Evolutionary conservation across 2,113 vertebrate genomes (phyloP), one percentile per base, ranked within the genome.

Genomic region (Micronisus gabar): DNA sequence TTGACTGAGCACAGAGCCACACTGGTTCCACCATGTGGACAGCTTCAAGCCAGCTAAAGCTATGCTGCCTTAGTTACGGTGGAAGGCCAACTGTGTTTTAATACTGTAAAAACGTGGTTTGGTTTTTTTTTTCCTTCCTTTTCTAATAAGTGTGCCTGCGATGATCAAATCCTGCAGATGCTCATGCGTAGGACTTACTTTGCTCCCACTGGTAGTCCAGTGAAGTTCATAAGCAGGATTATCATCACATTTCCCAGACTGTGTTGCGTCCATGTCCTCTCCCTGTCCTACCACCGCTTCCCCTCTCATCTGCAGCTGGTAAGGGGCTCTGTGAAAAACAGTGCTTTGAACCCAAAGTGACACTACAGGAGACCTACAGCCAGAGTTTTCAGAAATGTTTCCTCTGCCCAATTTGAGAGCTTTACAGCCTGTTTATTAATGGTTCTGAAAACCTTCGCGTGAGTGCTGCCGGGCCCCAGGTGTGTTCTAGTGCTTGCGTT

Each of bases 261-360:
- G 1, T 22, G 13, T 18, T 71, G 19, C 23, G 82, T 68, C 40
- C 22, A 0, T 21, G 41, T 73, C n/a, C 9, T 88, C 9, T 67
- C 47, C 3, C 3, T 4, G 26, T 84, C 20, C 26, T 65, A 1
- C 34, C 18, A 3, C 10, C 0, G 0, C 34, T 20, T 92, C 7
- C 32, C 20, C 8, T 59, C 61, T 66, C 11, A 2, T 30, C 66
- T 11, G 5, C 82, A 81, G 63, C 52, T 83, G 41, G 27, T 34
- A 7, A 52, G n/a, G 56, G 61, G 20, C 48, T 61, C 22, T 19
- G 23, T 67, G 80, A n/a, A 62, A 58, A 93, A 41, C 8, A 47
- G 21, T 13, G 36, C 87, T 93, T 80, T 53, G 38, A 58, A 26
- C 50, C 32, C 40, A 10, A 82, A 43, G 14, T 26, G 19, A 67